phyloP scores from a whole-genome alignment of 2,113 vertebrate species.

The Paraplagusia blochii region DNA sequence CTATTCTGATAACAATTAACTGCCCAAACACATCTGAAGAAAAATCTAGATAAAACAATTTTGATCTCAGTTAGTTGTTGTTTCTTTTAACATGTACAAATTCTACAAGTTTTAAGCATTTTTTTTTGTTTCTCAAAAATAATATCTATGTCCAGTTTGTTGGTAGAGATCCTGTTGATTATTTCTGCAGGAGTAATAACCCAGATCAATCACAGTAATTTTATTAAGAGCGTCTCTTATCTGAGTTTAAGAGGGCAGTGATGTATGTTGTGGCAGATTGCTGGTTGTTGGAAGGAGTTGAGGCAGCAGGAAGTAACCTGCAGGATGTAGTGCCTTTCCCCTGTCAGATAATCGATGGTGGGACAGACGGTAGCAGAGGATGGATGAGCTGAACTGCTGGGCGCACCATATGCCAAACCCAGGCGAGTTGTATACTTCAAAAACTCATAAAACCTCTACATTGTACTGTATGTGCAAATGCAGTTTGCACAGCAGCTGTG shows the following conservation, averaged over 20 bases:
- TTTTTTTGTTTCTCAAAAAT: conserved; percentile 18
- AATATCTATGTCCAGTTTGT: conserved; percentile 26
- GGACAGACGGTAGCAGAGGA: conserved; percentile 59
- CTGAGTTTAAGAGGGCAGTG: conserved; percentile 56
- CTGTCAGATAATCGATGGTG: conserved; percentile 74
- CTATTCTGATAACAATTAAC: conserved; percentile 16
- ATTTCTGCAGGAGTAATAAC: conserved; percentile 45
- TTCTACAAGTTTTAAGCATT: conserved; percentile 9
- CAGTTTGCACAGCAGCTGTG: conserved; percentile 40
- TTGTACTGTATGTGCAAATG: conserved; percentile 26
- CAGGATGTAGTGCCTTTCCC: conserved; percentile 68
- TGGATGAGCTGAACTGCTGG: conserved; percentile 52
- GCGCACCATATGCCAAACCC: conserved; percentile 34
- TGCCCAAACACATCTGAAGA: conserved; percentile 8
- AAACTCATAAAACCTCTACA: conserved; percentile 46
- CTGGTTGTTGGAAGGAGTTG: conserved; percentile 54
- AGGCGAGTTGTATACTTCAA: conserved; percentile 30
- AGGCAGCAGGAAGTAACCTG: conserved; percentile 69
- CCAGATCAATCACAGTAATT: conserved; percentile 52
- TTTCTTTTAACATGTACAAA: conserved; percentile 16
- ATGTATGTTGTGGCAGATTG: conserved; percentile 62
- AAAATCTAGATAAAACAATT: conserved; percentile 18
- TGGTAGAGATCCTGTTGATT: conserved; percentile 39
- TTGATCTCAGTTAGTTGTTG: conserved; percentile 3
- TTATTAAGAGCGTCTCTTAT: conserved; percentile 60